Evolutionary conservation across 2,888 invertebrate genomes (phyloP), one percentile per base, ranked within the genome.

Genomic region (Chesias legatella): DNA sequence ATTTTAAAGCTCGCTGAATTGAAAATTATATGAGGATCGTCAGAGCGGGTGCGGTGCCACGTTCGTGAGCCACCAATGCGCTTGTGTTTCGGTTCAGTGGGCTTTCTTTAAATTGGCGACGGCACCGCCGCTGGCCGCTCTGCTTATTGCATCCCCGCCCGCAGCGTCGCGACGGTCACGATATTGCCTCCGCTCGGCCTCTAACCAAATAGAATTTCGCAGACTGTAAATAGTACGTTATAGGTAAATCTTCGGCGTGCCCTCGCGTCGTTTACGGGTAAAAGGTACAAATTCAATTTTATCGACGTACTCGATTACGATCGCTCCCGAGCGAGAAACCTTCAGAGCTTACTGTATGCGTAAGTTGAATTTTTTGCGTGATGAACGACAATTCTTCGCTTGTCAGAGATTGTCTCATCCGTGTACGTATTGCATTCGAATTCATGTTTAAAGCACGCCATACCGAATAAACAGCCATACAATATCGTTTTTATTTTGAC

Each of bases 21-120:
- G 88, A 83, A 88, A 85, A 88, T 88, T 86, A 86, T 86, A 84
- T 83, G 86, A 84, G 79, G 72, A 83, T 78, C 82, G 75, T 83
- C 74, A 75, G 74, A 75, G 73, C 76, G 68, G 62, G 64, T 64
- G 58, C 56, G 71, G 77, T 65, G 73, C 67, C 73, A 70, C 63
- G 79, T 69, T 79, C 74, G 79, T 78, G 83, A 82, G 85, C 88
- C 86, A 80, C 85, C 88, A 86, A 84, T 89, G 85, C 88, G 88
- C 88, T 88, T 88, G 86, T 85, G 88, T 89, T 88, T 85, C 89
- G 80, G 88, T 88, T 89, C 89, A 89, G 72, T 89, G 88, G 84
- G 88, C 85, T 89, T 89, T 88, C 89, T 89, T 89, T 88, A 88
- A 89, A 89, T 89, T 88, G 88, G 84, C 86, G 86, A 84, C 79